Evolutionary conservation across 1,140 invertebrate genomes (phyloP).

Genomic region (Drosophila neocordata): DNA sequence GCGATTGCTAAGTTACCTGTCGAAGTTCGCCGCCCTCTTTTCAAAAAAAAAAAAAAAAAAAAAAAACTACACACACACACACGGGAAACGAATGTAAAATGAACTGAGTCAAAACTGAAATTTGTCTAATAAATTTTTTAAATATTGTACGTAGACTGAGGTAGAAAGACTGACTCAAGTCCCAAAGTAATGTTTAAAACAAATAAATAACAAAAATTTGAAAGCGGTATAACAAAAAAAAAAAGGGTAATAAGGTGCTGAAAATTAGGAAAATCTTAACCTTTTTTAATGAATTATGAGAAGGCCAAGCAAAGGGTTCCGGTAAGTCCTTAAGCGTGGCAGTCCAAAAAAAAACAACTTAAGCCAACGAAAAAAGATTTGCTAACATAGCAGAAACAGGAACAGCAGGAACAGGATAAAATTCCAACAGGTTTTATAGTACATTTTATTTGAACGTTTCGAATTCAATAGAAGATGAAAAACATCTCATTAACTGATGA

Average conservation of each 20-base stretch:
- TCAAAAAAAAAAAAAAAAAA: slow-evolving; percentile 8
- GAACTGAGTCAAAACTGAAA: no score
- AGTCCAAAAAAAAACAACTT: neutral
- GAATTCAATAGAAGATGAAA: no score
- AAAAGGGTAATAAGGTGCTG: slow-evolving; percentile 59
- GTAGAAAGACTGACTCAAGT: neutral
- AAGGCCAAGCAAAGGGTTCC: neutral
- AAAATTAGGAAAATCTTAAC: slow-evolving; percentile 60
- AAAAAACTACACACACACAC: slow-evolving; percentile 4
- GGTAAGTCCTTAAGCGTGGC: neutral
- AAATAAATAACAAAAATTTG: slow-evolving; percentile 1
- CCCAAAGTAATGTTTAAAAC: slow-evolving; percentile 38
- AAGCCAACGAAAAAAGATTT: slow-evolving; percentile 22
- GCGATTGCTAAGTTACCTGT: slow-evolving; percentile 14
- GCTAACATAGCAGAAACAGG: neutral
- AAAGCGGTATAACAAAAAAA: neutral
- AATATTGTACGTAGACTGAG: no score
- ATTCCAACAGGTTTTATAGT: no score
- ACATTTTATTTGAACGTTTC: no score
- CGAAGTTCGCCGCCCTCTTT: neutral
- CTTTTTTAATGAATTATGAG: slow-evolving; percentile 32
- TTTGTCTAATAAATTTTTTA: no score
- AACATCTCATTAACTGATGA: no score
- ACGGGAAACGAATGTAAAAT: no score
- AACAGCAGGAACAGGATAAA: neutral